Percentiles rank a stretch among this genome's conserved stretches.
Conservation (phyloP, 2,888 invertebrate species). For the Sceliomorpha sp. region DNA sequence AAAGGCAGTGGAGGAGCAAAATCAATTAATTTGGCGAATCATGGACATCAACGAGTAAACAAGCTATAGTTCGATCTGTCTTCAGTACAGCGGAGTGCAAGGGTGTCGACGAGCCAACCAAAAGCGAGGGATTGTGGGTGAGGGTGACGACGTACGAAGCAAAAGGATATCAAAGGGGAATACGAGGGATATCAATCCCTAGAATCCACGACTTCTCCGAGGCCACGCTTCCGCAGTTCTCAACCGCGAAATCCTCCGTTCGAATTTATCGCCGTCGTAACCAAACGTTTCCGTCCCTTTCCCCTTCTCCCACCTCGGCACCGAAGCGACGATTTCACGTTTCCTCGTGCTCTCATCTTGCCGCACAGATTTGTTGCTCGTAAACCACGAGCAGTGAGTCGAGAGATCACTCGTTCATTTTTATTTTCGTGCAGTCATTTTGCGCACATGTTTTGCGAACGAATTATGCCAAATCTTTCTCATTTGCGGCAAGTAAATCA, state of each 20-base stretch:
- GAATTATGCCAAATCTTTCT: slow-evolving; percentile 31
- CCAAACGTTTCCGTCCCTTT: slow-evolving; percentile 74
- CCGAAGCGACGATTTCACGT: slow-evolving; percentile 24
- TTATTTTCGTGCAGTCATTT: slow-evolving; percentile 16
- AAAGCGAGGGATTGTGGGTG: slow-evolving; percentile 32
- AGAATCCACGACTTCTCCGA: slow-evolving; percentile 61
- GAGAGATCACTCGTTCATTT: slow-evolving; percentile 11
- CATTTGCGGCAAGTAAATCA: slow-evolving; percentile 9
- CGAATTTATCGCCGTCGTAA: slow-evolving; percentile 75
- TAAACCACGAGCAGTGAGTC: slow-evolving; percentile 32
- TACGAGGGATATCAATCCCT: slow-evolving; percentile 78
- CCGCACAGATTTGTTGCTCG: slow-evolving; percentile 47
- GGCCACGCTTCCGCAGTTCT: slow-evolving; percentile 73
- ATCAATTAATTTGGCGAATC: slow-evolving; percentile 42
- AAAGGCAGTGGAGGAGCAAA: slow-evolving; percentile 10
- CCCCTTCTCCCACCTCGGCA: slow-evolving; percentile 69
- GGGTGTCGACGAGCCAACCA: slow-evolving; percentile 52
- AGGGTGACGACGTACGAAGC: slow-evolving; percentile 32
- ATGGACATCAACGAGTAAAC: slow-evolving; percentile 38
- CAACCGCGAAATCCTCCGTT: slow-evolving; percentile 75
- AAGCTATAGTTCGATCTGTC: slow-evolving; percentile 46
- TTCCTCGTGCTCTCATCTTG: slow-evolving; percentile 39
- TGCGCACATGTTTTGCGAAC: slow-evolving; percentile 1
- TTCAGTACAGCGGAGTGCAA: slow-evolving; percentile 20
- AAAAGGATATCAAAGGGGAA: slow-evolving; percentile 76